Conservation (phyloP, 2,797 vertebrate genomes). For the Acridotheres tristis region DNA sequence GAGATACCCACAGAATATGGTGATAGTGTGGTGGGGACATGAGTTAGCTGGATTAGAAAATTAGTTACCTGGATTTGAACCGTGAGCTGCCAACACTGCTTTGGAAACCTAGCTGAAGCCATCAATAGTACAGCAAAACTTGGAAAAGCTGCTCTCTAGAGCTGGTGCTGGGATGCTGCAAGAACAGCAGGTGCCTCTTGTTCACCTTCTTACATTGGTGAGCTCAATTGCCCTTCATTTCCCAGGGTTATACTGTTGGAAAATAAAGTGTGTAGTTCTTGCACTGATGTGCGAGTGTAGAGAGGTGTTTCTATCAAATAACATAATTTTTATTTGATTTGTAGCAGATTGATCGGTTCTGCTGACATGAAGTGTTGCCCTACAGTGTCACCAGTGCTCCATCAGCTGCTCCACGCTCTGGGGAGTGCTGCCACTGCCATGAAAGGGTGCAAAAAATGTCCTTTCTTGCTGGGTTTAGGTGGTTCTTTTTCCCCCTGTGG, state of each 20-base stretch:
- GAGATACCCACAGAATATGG: fast-evolving
- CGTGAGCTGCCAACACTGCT: not conserved
- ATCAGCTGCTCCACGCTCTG: not conserved
- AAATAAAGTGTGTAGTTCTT: not conserved
- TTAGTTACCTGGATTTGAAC: not conserved
- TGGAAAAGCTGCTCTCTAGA: not conserved
- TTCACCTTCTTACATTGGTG: not conserved
- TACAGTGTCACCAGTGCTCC: fast-evolving
- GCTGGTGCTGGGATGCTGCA: not conserved
- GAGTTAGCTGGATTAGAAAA: not conserved
- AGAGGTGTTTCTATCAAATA: not conserved
- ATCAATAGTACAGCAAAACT: not conserved
- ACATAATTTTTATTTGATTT: not conserved
- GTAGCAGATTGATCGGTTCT: not conserved
- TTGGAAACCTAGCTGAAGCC: not conserved
- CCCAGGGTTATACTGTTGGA: not conserved
- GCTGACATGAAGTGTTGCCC: not conserved
- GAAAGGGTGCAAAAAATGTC: not conserved
- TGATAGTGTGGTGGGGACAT: fast-evolving
- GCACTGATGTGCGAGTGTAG: not conserved
- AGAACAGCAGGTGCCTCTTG: not conserved
- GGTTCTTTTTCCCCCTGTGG: fast-evolving
- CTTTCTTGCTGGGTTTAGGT: not conserved
- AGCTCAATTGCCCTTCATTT: not conserved
- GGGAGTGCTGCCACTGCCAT: not conserved